Evolutionary conservation across 23 tunicate species (phyloP), one percentile per base, ranked within the genome.

Genomic region (Ciona savignyi): DNA sequence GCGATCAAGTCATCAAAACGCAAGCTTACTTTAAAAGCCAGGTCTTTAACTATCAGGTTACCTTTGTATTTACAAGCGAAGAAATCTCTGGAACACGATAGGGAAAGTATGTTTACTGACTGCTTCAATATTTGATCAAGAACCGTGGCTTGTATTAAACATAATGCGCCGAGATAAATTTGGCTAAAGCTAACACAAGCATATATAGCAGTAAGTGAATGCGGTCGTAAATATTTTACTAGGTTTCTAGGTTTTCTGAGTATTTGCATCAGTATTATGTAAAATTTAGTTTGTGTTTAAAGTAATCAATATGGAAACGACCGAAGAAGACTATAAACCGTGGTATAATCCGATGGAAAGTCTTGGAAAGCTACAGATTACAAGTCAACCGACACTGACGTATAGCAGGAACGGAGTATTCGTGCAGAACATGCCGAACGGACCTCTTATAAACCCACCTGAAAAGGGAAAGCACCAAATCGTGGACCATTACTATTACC

Each of bases 401-500:
- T 42, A 42, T 15, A 42, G 15, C 56, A 9, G 15, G 56, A 42
- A 42, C 15, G 56, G 56, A 42, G 56, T 42, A 6, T 42, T 42
- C 56, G 56, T 42, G 15, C 56, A 42, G 15, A 42, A 42, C 56
- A 42, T 42, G 56, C 56, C 56, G 56, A 42, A 42, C 15, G 56
- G 56, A 6, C 56, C 56, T 15, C n/a, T n/a, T n/a, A n/a, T n/a
- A n/a, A 15, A 42, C 15, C 56, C 9, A 42, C 56, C 56, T 42
- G 56, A 42, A 6, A 42, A 6, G 56, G 11, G 15, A 42, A 9
- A 42, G 15, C 56, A 9, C 9, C 11, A 68, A 51, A 27, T 82
- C 30, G 80, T 74, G n/a, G 80, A 82, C 67, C 75, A 82, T 68
- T 82, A 82, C 51, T 91, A 84, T 77, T 84, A 78, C 70, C 85